Evolutionary conservation across 2,888 invertebrate species (phyloP), one percentile per base, ranked within the genome.

Genomic region (Cecidostiba fungosa): DNA sequence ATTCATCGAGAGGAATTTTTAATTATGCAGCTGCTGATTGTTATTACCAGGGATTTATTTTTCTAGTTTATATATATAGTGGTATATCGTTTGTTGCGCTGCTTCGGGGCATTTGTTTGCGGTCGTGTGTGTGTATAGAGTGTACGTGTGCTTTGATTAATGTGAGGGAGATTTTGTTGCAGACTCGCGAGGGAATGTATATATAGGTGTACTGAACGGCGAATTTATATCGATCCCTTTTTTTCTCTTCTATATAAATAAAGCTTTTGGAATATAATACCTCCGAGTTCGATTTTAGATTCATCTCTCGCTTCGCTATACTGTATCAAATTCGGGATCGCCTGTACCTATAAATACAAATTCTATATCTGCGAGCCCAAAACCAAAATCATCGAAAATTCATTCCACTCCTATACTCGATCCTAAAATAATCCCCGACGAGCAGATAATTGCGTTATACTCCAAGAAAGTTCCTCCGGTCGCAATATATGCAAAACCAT

Each of bases 1-100:
- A 85, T 85, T 85, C 77, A 81, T 81, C 32, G 81, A 77, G 81
- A 77, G 85, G 77, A 81, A 85, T 85, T 85, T 81, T 81, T 85
- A 81, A 81, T 81, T 81, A 81, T 62, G 43, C 39, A 10, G 12
- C 2, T 43, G 12, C 14, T 43, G 19, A 82, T 82, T 29, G 69
- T 77, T 70, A 69, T 50, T 47, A 59, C 70, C 16, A 50, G 74
- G 54, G 54, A n/a, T 54, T 16, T 3, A 16, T 16, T 50, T 50
- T 50, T 50, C 50, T 50, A 19, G 54, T 19, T 0, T 19, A 5
- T 47, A 47, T 16, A 47, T 16, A 16, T 16, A 16, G 3, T 4
- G 26, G 0, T 23, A 10, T 26, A 32, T 62, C 29, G n/a, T 73
- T 73, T 47, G 50, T 62, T 62, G 19, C 26, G 6, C n/a, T 12